These are phyloP conservation scores for Mimas tiliae DNA, from an alignment of 2,888 invertebrate genomes.

Conservation along the genomic window DNA sequence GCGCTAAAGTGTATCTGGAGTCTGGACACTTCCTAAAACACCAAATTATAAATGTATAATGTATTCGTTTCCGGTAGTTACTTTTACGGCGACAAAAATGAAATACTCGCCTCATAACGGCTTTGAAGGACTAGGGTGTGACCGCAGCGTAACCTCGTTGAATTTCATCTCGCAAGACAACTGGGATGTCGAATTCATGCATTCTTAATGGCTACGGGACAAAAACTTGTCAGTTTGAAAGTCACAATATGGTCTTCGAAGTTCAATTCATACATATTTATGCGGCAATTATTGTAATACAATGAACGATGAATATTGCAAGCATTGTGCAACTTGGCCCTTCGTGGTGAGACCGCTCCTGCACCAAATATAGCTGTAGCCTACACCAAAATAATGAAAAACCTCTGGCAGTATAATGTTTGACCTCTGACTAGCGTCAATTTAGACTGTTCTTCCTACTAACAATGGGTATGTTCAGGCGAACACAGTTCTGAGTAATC, in stretches of 20 bases:
- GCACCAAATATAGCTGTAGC: slow-evolving; percentile 46
- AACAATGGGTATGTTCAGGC: too few species aligned
- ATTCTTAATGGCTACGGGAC: slow-evolving; percentile 71
- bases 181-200: slow-evolving; percentile 58
- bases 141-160: slow-evolving; percentile 48
- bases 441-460: too few species aligned
- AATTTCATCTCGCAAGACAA: slow-evolving; percentile 47
- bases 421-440: too few species aligned
- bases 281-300: slow-evolving; percentile 76
- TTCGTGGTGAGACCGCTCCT: slow-evolving; percentile 41
- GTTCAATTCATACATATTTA: slow-evolving; percentile 78
- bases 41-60: not conserved
- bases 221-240: slow-evolving; percentile 75
- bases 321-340: slow-evolving; percentile 59
- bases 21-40: not conserved
- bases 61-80: slow-evolving; percentile 10
- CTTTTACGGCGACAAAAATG: not conserved
- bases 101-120: slow-evolving; percentile 39
- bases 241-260: slow-evolving; percentile 63
- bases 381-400: slow-evolving; percentile 33
- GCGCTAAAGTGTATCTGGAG: too few species aligned
- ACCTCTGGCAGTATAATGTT: not conserved
- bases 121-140: slow-evolving; percentile 43
- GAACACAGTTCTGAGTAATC: too few species aligned
- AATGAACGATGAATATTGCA: slow-evolving; percentile 74